These are phyloP conservation scores for Hemibagrus wyckioides DNA, from an alignment of 2,113 vertebrate species.

Conservation along the genomic window DNA sequence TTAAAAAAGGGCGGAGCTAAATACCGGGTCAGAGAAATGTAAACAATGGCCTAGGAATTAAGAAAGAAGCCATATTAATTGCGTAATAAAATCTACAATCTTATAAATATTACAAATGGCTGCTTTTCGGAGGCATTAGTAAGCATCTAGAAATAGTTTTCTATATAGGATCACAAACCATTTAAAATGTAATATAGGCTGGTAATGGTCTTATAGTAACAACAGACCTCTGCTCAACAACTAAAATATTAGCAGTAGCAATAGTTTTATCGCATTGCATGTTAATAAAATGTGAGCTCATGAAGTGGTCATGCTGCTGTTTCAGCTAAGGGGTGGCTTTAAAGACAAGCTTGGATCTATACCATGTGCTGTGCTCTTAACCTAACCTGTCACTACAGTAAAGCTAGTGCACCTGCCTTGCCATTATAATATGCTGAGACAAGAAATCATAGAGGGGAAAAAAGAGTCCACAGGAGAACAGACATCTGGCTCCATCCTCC, in stretches of 20 bases:
- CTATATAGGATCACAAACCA: not conserved
- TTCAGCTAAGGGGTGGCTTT: not conserved
- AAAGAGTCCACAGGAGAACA: conserved; percentile 2
- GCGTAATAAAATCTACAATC: not conserved
- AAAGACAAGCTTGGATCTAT: not conserved
- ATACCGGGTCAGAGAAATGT: not conserved
- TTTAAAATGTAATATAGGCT: not conserved
- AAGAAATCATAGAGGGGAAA: not conserved
- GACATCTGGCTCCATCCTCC: not conserved
- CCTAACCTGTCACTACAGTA: not conserved
- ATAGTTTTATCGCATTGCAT: not conserved
- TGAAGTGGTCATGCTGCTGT: not conserved
- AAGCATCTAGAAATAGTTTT: not conserved
- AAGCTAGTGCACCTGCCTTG: not conserved
- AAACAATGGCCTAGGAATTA: not conserved
- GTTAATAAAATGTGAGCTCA: not conserved
- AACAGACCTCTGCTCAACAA: not conserved
- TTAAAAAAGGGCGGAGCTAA: not conserved
- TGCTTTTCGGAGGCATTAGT: not conserved
- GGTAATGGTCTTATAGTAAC: not conserved
- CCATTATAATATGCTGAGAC: conserved; percentile 5
- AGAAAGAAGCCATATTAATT: not conserved
- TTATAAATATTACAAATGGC: not conserved
- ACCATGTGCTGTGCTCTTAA: conserved; percentile 1
- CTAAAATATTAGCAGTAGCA: not conserved